Evolutionary conservation across 2,797 vertebrate species (phyloP).

Genomic region (Craterocephalus amniculus): DNA sequence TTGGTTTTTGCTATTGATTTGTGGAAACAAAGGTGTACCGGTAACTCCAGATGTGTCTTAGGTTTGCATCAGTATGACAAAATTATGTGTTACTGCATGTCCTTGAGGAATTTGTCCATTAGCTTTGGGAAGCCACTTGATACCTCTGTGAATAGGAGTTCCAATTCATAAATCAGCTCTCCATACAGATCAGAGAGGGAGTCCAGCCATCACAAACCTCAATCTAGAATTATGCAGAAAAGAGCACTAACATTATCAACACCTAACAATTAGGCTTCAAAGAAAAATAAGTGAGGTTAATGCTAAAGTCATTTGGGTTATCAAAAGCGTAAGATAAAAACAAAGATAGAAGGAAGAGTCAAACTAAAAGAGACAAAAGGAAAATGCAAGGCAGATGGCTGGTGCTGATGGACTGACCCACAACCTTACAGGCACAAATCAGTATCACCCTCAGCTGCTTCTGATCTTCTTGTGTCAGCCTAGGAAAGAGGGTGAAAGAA

Average conservation of each 20-base stretch:
- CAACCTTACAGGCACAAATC: conserved; percentile 67
- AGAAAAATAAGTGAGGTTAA: conserved; percentile 58
- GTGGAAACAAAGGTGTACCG: conserved; percentile 31
- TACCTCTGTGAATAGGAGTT: conserved; percentile 22
- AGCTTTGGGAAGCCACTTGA: conserved; percentile 14
- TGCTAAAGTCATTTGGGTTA: conserved; percentile 56
- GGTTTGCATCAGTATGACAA: neutral
- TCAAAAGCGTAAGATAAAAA: conserved; percentile 18
- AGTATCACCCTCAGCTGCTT: conserved; percentile 50
- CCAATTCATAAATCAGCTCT: conserved; percentile 7
- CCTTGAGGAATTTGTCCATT: conserved; percentile 6
- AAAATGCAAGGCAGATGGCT: conserved; percentile 63
- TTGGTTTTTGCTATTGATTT: conserved; percentile 54
- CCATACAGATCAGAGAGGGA: conserved; percentile 53
- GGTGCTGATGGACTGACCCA: conserved; percentile 51
- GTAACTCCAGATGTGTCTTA: conserved; percentile 10
- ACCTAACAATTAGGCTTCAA: conserved; percentile 27
- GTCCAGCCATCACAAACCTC: conserved; percentile 33
- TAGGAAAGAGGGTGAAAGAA: conserved; percentile 42
- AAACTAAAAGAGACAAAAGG: conserved; percentile 28
- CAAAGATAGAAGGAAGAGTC: conserved; percentile 26
- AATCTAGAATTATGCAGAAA: conserved; percentile 11
- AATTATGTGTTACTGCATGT: neutral
- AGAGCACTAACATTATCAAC: conserved; percentile 26
- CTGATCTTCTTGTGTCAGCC: conserved; percentile 62